Evolutionary conservation across 1,140 invertebrate genomes (phyloP).

Genomic region (Planococcus citri): DNA sequence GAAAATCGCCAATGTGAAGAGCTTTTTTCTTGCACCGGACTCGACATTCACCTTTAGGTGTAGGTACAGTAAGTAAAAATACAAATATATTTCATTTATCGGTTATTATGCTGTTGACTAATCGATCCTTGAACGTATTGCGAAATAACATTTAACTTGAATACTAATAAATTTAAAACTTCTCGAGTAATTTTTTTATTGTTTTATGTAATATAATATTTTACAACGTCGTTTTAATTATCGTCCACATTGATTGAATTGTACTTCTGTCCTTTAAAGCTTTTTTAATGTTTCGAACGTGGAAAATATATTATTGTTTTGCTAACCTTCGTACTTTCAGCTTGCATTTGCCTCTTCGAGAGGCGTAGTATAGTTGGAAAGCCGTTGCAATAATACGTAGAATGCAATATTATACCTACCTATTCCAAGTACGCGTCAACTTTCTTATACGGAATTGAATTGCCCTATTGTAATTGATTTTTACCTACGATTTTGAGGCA

Average conservation of each 20-base stretch:
- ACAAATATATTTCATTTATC: conserved; percentile 2
- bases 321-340: background rate
- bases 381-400: too few relatives aligned
- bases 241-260: conserved; percentile 7
- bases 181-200: conserved; percentile 18
- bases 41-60: too few relatives aligned
- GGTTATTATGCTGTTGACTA: conserved; percentile 1
- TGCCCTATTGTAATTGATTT: too few relatives aligned
- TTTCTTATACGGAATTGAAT: too few relatives aligned
- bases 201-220: conserved; percentile 18
- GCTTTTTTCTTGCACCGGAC: too few relatives aligned
- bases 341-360: too few relatives aligned
- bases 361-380: too few relatives aligned
- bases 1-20: too few relatives aligned
- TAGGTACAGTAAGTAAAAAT: too few relatives aligned
- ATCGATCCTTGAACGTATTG: conserved; percentile 15
- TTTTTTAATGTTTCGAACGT: background rate
- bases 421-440: too few relatives aligned
- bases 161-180: conserved; percentile 16
- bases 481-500: too few relatives aligned
- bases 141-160: conserved; percentile 13
- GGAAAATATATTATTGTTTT: background rate
- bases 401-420: too few relatives aligned
- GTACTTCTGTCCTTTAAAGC: conserved; percentile 10
- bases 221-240: conserved; percentile 18